Evolutionary conservation across 2,797 vertebrate species (phyloP), one percentile per base, ranked within the genome.

Genomic region (Florisuga fusca): DNA sequence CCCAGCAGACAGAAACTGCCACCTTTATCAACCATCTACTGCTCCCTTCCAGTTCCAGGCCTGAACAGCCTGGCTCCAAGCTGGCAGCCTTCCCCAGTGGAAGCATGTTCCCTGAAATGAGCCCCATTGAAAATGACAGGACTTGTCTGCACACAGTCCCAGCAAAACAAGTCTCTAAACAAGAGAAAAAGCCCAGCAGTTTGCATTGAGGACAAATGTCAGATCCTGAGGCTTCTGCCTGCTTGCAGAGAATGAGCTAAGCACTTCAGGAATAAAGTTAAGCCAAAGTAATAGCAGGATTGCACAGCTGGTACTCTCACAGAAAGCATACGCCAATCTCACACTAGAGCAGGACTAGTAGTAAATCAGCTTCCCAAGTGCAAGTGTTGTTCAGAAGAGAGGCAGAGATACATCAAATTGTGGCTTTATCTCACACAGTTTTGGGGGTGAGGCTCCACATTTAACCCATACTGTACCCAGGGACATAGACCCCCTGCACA

Each of bases 1-100:
- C 74, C 27, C 46, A 84, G 91, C 69, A 89, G 81, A 79, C 58
- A 50, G 79, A 94, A 95, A 61, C 69, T 87, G 77, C 89, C 94
- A 94, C 84, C 85, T 94, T 90, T 92, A 92, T 74, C 87, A 84
- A 77, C 57, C 2, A 7, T 84, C 36, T 89, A 36, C 53, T 72
- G 84, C 43, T 87, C 67, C 62, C 76, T 86, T 85, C 81, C 74
- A 84, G 46, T 62, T 84, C 58, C 54, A 71, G 57, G 53, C 51
- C 0, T 23, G 23, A 84, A 72, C 31, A 3, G 76, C 43, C 48
- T 20, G 4, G 63, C 90, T 97, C 61, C 61, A 94, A 83, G 68
- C 41, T 54, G 43, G 84, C 67, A 92, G 77, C 55, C 78, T 67
- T 72, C 84, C n/a, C 67, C 83, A 89, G 41, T 3, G 6, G 87